A percentile compares a stretch with the other conserved stretches of the same genome.
phyloP scores from a whole-genome alignment of 2,888 invertebrate species.

The Geotrupes spiniger region DNA sequence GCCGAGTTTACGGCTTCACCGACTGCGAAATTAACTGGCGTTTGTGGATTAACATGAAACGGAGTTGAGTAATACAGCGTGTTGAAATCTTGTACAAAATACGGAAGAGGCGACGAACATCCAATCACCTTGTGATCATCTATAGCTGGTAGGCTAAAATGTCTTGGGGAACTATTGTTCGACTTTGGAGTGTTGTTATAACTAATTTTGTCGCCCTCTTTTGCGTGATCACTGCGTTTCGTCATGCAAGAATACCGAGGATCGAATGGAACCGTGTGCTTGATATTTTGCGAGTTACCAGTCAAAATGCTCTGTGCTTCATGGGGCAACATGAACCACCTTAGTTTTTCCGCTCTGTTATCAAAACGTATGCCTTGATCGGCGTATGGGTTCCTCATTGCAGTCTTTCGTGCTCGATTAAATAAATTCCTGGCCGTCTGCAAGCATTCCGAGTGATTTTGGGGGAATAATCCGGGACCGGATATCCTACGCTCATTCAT shows the following conservation, averaged over 20 bases:
- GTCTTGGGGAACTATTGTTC: conserved; percentile 59
- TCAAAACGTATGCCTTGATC: conserved; percentile 75
- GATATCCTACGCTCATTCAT: conserved; percentile 70
- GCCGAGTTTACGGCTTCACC: conserved; percentile 58
- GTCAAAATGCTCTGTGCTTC: conserved; percentile 77
- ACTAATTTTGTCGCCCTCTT: conserved; percentile 21
- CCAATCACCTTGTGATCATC: conserved; percentile 53
- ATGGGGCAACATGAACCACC: conserved; percentile 88
- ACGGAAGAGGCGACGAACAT: conserved; percentile 47
- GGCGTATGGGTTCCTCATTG: conserved; percentile 68
- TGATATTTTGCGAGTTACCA: conserved; percentile 72
- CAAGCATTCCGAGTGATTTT: conserved; percentile 72
- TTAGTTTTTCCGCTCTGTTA: conserved; percentile 63
- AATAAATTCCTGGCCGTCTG: conserved; percentile 77
- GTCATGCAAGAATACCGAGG: conserved; percentile 45
- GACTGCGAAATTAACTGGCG: conserved; percentile 64
- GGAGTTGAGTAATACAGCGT: conserved; percentile 36
- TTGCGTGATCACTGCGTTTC: conserved; percentile 13
- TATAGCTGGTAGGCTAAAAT: conserved; percentile 67
- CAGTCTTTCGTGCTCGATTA: conserved; percentile 72
- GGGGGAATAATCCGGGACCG: conserved; percentile 70
- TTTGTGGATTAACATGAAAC: conserved; percentile 33
- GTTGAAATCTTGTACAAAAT: conserved; percentile 45
- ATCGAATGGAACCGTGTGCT: conserved; percentile 73
- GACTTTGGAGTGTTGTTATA: conserved; percentile 51